Base-by-base conservation (phyloP, 92 coral and sea anemone species). In the Siderastrea siderea region DNA sequence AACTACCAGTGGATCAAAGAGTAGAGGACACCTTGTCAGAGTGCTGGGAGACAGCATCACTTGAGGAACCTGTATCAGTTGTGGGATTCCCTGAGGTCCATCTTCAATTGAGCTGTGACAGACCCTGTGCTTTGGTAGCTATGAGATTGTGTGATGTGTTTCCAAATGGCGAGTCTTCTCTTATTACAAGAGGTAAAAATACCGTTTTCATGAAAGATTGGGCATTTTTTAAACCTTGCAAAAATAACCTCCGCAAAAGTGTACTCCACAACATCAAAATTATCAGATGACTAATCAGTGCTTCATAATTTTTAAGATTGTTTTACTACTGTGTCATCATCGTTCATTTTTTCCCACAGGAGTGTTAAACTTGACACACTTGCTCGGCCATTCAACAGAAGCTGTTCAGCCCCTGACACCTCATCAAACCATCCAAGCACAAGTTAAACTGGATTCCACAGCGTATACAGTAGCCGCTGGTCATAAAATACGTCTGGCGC, bases 141-240 rank as follows among this genome's bases (percentile, higher is more conserved):
- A 93, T 79, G 4, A 90, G 98, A 62, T 83, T 95, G 59, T 92
- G 95, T 73, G 98, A 95, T 63, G 90, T 95, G 44, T 93, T 90
- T 78, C 96, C 96, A 15, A 88, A 88, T 86, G 96, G 93, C 57
- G 87, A 76, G 49, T 92, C 98, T 1, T 65, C 94, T 4, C 87
- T 93, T 51, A 95, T 95, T 48, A 49, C 94, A 19, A 82, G 92
- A 93, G 98, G 98, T 95, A 63, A 6, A 2, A 19, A 0, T 5
- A 14, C 13, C 44, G 14, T 6, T 17, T 49, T n/a, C 13, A 58
- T 12, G 3, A 7, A 53, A 1, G 57, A 5, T 53, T 53, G 4
- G 7, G 57, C 7, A 53, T 53, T 53, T 53, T 10, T 53, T 53
- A 53, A 6, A 10, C 6, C 57, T 10, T 10, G 0, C 10, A 53